Conservation (phyloP, 2,113 vertebrate genomes). For the Platycercus adscitus region DNA sequence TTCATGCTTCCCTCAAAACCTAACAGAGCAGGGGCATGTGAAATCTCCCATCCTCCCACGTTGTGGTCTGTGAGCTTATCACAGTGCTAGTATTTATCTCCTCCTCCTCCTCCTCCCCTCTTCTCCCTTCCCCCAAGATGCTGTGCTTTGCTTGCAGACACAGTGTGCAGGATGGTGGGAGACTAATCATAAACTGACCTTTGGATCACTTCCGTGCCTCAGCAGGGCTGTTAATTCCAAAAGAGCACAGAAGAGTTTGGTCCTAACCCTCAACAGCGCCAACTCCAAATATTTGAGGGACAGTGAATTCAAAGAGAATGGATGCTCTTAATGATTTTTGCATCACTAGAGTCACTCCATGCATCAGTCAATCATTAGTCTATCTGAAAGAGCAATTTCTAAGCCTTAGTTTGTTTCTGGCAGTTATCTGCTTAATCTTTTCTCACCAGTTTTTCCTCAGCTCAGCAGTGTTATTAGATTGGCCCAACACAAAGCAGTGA, state of each 20-base stretch:
- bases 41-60: neutral
- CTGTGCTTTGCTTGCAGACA: neutral
- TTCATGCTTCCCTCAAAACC: neutral
- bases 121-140: neutral
- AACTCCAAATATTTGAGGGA: neutral
- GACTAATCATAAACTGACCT: constrained; percentile 41
- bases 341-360: neutral
- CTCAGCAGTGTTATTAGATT: neutral
- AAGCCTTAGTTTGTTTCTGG: neutral
- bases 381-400: constrained; percentile 5
- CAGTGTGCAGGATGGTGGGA: neutral
- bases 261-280: neutral
- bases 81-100: constrained; percentile 19
- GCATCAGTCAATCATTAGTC: neutral
- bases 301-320: neutral
- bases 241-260: neutral
- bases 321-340: neutral
- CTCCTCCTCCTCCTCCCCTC: neutral
- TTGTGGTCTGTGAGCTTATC: neutral
- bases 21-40: neutral
- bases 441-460: neutral
- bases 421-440: constrained; percentile 22
- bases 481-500: neutral
- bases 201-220: constrained; percentile 25
- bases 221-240: neutral